These are phyloP conservation scores for Clistopyga incitator DNA, from an alignment of 2,888 invertebrate species.

Conservation along the genomic window DNA sequence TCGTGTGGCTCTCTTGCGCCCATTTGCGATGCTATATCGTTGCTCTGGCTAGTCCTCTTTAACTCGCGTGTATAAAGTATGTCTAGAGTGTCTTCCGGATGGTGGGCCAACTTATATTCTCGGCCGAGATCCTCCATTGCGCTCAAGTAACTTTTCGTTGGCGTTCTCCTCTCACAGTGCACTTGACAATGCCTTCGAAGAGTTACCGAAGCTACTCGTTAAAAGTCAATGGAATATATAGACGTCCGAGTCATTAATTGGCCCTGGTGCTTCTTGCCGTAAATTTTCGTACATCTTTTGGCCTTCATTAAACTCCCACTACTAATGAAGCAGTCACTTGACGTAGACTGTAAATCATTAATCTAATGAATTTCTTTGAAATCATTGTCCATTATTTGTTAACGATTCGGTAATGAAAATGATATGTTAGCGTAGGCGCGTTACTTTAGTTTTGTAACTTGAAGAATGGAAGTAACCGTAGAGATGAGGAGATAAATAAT, in stretches of 20 bases:
- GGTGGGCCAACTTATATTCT: slow-evolving; percentile 32
- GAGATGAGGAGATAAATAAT: slow-evolving; percentile 12
- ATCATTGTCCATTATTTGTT: too few relatives aligned
- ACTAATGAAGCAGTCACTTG: background rate
- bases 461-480: background rate
- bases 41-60: slow-evolving; percentile 29
- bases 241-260: background rate
- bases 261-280: background rate
- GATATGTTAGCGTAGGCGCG: background rate
- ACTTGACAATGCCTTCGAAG: slow-evolving; percentile 56
- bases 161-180: slow-evolving; percentile 18
- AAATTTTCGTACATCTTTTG: background rate
- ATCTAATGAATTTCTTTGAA: too few relatives aligned
- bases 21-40: slow-evolving; percentile 49
- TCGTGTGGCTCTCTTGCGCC: slow-evolving; percentile 8
- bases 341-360: background rate
- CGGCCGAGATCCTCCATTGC: slow-evolving; percentile 31
- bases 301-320: background rate
- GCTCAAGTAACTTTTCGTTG: slow-evolving; percentile 45
- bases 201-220: slow-evolving; percentile 48
- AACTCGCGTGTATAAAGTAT: slow-evolving; percentile 38
- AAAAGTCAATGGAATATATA: slow-evolving; percentile 44
- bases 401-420: too few relatives aligned
- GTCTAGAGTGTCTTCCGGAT: slow-evolving; percentile 28
- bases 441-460: background rate